These are phyloP conservation scores for Chaetoderma sp. DNA, from an alignment of 2,888 invertebrate species.

Conservation along the genomic window DNA sequence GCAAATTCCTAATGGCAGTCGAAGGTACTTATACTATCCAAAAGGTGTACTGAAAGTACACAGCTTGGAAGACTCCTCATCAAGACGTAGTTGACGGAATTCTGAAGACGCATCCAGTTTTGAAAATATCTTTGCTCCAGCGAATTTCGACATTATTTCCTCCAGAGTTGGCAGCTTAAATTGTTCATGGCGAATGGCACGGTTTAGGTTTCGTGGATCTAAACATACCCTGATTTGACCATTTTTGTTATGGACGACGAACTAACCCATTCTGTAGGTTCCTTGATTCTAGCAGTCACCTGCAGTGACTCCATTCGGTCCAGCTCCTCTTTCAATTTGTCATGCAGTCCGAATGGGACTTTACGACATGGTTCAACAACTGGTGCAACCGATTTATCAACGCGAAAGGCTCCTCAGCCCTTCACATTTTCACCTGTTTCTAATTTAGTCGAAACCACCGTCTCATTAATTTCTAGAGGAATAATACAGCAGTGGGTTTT, in stretches of 20 bases:
- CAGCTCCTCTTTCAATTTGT: slow-evolving; percentile 34
- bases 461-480: no score
- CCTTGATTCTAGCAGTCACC: slow-evolving; percentile 35
- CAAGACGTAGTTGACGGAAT: slow-evolving; percentile 36
- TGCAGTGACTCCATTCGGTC: slow-evolving; percentile 24
- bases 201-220: slow-evolving; percentile 42
- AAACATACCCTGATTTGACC: slow-evolving; percentile 40
- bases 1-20: slow-evolving; percentile 6
- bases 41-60: slow-evolving; percentile 37
- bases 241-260: slow-evolving; percentile 30
- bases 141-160: slow-evolving; percentile 35
- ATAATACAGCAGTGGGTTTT: no score
- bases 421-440: no score
- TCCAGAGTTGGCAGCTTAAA: slow-evolving; percentile 38
- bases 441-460: no score
- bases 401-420: no score
- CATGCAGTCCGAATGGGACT: slow-evolving; percentile 30
- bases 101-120: slow-evolving; percentile 37
- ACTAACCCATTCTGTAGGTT: slow-evolving; percentile 44
- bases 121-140: slow-evolving; percentile 27
- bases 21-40: slow-evolving; percentile 26
- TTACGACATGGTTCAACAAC: slow-evolving; percentile 36
- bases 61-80: slow-evolving; percentile 16
- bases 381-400: no score
- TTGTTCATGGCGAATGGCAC: slow-evolving; percentile 33